Conservation (phyloP, 2,888 invertebrate genomes). For the Cheilosia vernalis region DNA sequence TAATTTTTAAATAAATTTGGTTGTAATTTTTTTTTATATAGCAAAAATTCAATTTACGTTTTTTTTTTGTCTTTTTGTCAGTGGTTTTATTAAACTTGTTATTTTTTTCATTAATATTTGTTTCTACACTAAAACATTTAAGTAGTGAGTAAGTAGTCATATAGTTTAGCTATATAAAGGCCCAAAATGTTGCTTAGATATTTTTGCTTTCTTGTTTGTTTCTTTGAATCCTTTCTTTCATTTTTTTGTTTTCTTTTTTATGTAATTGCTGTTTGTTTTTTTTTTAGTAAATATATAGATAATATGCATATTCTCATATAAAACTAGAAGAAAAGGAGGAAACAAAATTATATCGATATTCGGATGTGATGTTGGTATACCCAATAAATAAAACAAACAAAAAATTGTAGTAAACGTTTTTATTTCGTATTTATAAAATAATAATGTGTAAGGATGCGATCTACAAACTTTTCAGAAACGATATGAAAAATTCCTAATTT, state of each 20-base stretch:
- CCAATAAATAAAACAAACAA: constrained; percentile 4
- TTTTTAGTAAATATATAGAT: constrained; percentile 73
- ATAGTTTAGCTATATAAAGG: constrained; percentile 74
- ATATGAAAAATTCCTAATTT: constrained; percentile 44
- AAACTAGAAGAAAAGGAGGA: constrained; percentile 52
- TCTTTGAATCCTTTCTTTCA: constrained; percentile 39
- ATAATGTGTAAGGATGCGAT: constrained; percentile 6
- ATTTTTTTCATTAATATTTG: constrained; percentile 85
- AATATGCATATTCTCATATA: constrained; percentile 57
- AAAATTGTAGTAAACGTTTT: neutral
- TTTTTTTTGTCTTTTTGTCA: constrained; percentile 85
- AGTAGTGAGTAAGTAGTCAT: constrained; percentile 72
- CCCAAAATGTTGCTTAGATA: constrained; percentile 73
- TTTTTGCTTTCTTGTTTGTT: constrained; percentile 84
- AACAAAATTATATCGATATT: constrained; percentile 38
- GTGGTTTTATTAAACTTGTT: constrained; percentile 27
- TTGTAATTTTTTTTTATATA: constrained; percentile 59
- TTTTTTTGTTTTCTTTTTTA: constrained; percentile 33
- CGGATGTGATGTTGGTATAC: constrained; percentile 21
- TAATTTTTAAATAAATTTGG: constrained; percentile 67
- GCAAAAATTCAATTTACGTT: constrained; percentile 78
- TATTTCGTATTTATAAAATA: constrained; percentile 3
- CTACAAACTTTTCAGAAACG: constrained; percentile 53
- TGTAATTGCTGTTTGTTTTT: constrained; percentile 61
- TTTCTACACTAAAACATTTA: constrained; percentile 77